Conservation (phyloP, 1,140 invertebrate genomes). For the Listronotus bonariensis region DNA sequence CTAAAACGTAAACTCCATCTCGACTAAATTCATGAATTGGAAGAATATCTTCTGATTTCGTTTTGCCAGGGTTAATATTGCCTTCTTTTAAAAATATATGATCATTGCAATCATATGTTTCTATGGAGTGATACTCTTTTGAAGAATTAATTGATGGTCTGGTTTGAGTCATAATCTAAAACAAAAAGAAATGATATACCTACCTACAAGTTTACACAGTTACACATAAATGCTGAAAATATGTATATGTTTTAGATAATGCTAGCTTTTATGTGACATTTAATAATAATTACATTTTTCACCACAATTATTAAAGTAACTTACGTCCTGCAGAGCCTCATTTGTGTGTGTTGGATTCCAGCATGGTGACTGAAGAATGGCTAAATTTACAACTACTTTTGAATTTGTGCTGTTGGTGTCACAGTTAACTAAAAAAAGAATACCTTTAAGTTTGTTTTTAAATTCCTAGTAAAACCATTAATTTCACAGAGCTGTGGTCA, state of each 20-base stretch:
- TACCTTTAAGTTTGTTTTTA: too few relatives aligned
- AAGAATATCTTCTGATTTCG: constrained; percentile 37
- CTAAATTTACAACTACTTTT: constrained; percentile 46
- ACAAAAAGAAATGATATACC: constrained; percentile 22
- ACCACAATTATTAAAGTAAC: constrained; percentile 8
- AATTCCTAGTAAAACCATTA: too few relatives aligned
- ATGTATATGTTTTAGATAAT: too few relatives aligned
- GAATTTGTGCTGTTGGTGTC: constrained; percentile 39
- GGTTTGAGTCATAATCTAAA: constrained; percentile 24
- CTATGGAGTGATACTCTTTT: constrained; percentile 30
- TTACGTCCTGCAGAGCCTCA: constrained; percentile 43
- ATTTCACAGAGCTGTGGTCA: too few relatives aligned
- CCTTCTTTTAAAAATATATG: constrained; percentile 46
- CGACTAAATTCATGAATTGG: constrained; percentile 56
- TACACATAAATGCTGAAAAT: too few relatives aligned
- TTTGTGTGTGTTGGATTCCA: constrained; percentile 46
- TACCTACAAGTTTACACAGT: too few relatives aligned
- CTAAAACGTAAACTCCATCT: constrained; percentile 64
- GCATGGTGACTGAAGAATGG: constrained; percentile 48
- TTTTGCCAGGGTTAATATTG: constrained; percentile 29
- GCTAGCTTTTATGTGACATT: too few relatives aligned
- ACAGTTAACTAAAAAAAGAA: constrained; percentile 50
- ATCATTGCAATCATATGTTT: constrained; percentile 46
- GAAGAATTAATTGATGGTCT: constrained; percentile 24
- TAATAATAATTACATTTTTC: too few relatives aligned